Conservation (phyloP, 2,888 invertebrate species). For the Panzeria rudis region DNA sequence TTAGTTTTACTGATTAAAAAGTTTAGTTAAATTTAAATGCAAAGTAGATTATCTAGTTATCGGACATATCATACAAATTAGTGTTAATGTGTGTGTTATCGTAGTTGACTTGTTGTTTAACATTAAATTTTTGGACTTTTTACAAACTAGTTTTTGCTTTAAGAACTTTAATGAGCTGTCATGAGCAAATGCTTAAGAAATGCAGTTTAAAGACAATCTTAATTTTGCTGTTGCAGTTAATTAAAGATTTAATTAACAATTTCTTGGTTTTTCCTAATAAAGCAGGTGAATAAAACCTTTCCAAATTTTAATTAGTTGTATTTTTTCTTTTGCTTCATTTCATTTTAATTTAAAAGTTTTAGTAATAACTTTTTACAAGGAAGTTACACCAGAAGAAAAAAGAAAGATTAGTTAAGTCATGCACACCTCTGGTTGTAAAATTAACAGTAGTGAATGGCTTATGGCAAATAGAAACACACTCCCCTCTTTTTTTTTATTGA, state of each 20-base stretch:
- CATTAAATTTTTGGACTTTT: conserved; percentile 29
- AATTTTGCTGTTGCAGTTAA: background rate
- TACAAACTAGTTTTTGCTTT: conserved; percentile 26
- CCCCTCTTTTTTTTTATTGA: conserved; percentile 26
- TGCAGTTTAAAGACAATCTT: background rate
- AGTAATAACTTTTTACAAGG: conserved; percentile 28
- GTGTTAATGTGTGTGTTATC: conserved; percentile 66
- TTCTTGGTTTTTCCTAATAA: background rate
- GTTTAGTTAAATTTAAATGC: conserved; percentile 17
- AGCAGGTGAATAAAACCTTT: conserved; percentile 11
- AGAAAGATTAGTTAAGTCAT: conserved; percentile 22
- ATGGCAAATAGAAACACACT: conserved; percentile 50
- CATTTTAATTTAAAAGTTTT: conserved; percentile 7
- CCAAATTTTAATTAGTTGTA: background rate
- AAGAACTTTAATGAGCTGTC: conserved; percentile 15
- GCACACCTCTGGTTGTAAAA: conserved; percentile 46
- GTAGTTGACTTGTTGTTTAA: conserved; percentile 42
- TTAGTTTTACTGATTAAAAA: conserved; percentile 20
- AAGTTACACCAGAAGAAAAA: conserved; percentile 4
- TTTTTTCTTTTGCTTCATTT: background rate
- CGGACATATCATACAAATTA: conserved; percentile 69
- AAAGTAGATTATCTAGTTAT: conserved; percentile 56
- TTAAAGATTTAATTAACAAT: conserved; percentile 16
- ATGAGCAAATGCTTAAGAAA: background rate
- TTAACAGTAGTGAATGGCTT: conserved; percentile 39